These are phyloP conservation scores for Brachymystax lenok DNA, from an alignment of 2,797 vertebrate genomes.

Conservation along the genomic window DNA sequence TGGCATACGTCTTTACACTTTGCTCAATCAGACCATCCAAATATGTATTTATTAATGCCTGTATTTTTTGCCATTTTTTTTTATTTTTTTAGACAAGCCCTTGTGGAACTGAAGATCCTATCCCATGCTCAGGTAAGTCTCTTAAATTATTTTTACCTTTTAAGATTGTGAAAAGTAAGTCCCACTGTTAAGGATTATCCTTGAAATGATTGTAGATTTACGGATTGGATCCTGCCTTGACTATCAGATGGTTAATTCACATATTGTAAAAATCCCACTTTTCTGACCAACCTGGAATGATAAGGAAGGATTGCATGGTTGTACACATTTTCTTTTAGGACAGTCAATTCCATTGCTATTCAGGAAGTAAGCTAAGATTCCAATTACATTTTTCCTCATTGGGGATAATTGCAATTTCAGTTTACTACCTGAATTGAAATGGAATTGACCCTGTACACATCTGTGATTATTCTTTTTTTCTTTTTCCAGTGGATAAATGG, in stretches of 20 bases:
- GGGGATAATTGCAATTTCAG: background rate
- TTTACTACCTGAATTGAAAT: background rate
- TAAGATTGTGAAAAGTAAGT: background rate
- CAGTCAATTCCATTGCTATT: background rate
- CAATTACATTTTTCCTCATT: background rate
- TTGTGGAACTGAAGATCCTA: conserved; percentile 74
- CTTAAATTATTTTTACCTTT: background rate
- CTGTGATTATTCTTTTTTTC: conserved; percentile 21
- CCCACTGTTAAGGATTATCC: background rate
- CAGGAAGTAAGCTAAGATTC: background rate
- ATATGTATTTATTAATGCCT: background rate
- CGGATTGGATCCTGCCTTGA: background rate
- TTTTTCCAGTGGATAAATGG: conserved; percentile 87
- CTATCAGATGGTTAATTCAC: background rate
- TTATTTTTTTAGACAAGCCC: conserved; percentile 78
- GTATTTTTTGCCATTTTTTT: background rate
- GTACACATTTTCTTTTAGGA: background rate
- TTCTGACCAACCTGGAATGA: background rate
- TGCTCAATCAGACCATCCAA: background rate
- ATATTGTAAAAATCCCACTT: background rate
- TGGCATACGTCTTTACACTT: background rate
- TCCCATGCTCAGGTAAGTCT: conserved; percentile 83
- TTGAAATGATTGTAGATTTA: background rate
- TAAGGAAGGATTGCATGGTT: no score
- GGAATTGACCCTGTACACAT: background rate